Conservation (phyloP, 64 coral and sea anemone genomes). For the Pocillopora verrucosa region DNA sequence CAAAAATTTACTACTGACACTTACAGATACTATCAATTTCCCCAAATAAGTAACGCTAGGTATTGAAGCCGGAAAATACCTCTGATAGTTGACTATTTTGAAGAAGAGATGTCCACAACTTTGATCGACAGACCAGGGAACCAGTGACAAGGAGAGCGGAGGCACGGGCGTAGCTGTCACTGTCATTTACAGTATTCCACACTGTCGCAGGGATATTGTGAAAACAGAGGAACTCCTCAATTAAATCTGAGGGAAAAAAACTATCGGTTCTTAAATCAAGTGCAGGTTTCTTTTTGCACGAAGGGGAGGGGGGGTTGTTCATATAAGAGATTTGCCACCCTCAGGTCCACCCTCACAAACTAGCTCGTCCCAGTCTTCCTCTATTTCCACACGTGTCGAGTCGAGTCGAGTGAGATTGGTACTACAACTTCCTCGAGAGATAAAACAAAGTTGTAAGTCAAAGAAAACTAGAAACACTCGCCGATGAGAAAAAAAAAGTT, state of each 20-base stretch:
- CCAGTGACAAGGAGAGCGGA: conserved; percentile 58
- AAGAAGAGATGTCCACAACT: conserved; percentile 42
- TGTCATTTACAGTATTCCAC: conserved; percentile 48
- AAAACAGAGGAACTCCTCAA: conserved; percentile 16
- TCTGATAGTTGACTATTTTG: conserved; percentile 40
- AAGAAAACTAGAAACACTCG: no score
- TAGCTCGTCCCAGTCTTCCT: no score
- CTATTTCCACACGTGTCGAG: no score
- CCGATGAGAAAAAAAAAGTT: no score
- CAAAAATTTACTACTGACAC: no score
- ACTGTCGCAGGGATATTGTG: conserved; percentile 4
- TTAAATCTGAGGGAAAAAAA: neutral
- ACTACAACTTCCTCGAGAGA: no score
- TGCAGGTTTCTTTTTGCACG: neutral
- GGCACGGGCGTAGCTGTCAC: conserved; percentile 77
- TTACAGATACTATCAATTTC: no score
- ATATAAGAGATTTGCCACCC: no score
- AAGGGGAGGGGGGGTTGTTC: no score
- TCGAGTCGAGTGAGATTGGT: no score
- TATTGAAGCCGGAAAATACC: conserved; percentile 16
- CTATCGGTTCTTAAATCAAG: neutral
- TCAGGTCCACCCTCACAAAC: no score
- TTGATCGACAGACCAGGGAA: conserved; percentile 43
- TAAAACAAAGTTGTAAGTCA: no score
- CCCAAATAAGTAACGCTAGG: neutral